Evolutionary conservation across 2,888 invertebrate species (phyloP).

Genomic region (Thyatira batis): DNA sequence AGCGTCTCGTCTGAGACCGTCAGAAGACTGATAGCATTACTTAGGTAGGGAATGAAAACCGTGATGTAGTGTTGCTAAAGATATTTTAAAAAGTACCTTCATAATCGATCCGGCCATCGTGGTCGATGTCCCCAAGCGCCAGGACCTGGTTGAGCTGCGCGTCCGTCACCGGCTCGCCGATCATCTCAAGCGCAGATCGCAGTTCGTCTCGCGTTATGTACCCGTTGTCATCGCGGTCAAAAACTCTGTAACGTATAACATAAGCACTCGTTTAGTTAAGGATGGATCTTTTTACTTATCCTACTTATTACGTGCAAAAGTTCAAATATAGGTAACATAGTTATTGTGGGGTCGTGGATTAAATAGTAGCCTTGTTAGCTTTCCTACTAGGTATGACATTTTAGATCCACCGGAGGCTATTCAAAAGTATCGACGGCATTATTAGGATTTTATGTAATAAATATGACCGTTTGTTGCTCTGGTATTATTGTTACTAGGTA

Average conservation of each 20-base stretch:
- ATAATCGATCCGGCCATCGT: conserved; percentile 91
- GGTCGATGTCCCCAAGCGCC: conserved; percentile 88
- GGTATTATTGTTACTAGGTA: not conserved
- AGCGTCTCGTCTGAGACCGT: too few relatives aligned
- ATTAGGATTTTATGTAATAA: not conserved
- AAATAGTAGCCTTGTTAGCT: too few relatives aligned
- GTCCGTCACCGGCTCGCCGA: conserved; percentile 89
- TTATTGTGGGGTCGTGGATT: too few relatives aligned
- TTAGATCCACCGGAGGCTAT: too few relatives aligned
- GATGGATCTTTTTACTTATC: not conserved
- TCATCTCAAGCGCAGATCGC: conserved; percentile 90
- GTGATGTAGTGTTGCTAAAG: too few relatives aligned
- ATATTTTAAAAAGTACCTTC: conserved; percentile 82
- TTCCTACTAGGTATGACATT: too few relatives aligned
- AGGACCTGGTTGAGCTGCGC: conserved; percentile 88
- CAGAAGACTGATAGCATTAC: too few relatives aligned
- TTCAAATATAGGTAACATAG: too few relatives aligned
- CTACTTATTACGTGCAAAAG: too few relatives aligned
- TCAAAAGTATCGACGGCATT: too few relatives aligned
- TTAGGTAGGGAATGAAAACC: too few relatives aligned
- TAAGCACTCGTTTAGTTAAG: not conserved
- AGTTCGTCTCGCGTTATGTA: conserved; percentile 92
- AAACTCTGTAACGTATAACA: conserved; percentile 81
- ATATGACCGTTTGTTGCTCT: too few relatives aligned
- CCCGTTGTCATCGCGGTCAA: conserved; percentile 95